A percentile compares a stretch with the other conserved stretches of the same genome.
phyloP scores from a whole-genome alignment of 2,113 vertebrate species.

The Ariopsis seemanni region DNA sequence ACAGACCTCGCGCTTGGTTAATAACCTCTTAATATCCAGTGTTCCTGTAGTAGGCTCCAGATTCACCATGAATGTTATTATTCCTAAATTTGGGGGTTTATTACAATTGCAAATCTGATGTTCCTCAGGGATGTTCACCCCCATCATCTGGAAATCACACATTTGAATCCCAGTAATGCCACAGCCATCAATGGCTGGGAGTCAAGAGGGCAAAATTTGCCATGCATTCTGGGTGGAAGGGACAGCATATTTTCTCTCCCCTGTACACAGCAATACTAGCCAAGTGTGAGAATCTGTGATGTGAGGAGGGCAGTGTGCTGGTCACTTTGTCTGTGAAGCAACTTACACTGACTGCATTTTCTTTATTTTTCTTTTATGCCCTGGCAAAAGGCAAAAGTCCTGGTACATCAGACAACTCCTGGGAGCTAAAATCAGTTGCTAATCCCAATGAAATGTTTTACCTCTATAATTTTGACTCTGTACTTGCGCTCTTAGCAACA shows the following conservation, averaged over 20 bases:
- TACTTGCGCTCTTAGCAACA: slow-evolving; percentile 47
- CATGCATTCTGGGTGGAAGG: not conserved
- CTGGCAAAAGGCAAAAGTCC: not conserved
- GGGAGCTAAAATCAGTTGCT: slow-evolving; percentile 45
- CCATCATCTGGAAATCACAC: not conserved
- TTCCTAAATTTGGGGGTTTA: not conserved
- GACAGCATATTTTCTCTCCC: not conserved
- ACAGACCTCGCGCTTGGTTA: no score
- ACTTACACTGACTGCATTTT: not conserved
- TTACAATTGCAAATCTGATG: not conserved
- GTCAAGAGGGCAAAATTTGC: not conserved
- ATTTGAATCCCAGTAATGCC: not conserved
- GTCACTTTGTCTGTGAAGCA: not conserved
- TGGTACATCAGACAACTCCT: slow-evolving; percentile 1
- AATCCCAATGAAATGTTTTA: slow-evolving; percentile 56
- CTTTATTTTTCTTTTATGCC: not conserved
- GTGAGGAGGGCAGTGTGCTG: not conserved
- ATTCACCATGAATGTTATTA: not conserved
- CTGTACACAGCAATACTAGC: not conserved
- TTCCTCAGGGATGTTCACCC: not conserved
- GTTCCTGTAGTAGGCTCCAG: not conserved
- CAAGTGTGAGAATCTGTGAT: not conserved
- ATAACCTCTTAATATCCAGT: no score
- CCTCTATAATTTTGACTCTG: slow-evolving; percentile 56
- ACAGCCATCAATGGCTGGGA: not conserved